A percentile compares a stretch with the other conserved stretches of the same genome.
phyloP scores from a whole-genome alignment of 1,140 invertebrate species.

The Apolygus lucorum region DNA sequence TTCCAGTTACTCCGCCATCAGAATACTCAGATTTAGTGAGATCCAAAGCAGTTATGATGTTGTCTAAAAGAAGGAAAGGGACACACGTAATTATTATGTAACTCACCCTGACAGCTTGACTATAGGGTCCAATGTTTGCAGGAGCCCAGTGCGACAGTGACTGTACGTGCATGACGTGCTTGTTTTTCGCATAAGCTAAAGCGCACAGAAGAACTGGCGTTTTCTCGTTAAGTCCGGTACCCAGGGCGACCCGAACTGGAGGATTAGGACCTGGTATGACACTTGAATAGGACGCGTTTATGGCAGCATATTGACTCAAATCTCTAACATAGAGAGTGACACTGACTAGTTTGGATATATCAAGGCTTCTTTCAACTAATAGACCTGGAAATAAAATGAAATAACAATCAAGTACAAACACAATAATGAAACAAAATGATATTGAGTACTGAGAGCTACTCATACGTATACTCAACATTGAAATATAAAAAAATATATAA shows the following conservation, averaged over 20 bases:
- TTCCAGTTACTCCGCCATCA: neutral
- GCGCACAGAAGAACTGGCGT: constrained; percentile 70
- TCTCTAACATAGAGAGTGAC: constrained; percentile 73
- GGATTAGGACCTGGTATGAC: constrained; percentile 69
- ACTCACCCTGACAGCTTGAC: constrained; percentile 72
- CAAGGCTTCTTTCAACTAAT: constrained; percentile 48
- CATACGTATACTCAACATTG: too few species aligned
- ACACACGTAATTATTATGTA: neutral
- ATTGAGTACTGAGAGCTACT: too few species aligned
- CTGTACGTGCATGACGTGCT: constrained; percentile 83
- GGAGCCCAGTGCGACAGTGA: constrained; percentile 93
- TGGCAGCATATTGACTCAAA: constrained; percentile 64
- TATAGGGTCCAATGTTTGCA: constrained; percentile 91
- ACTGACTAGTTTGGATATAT: constrained; percentile 60
- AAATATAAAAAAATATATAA: too few species aligned
- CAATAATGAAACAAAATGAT: too few species aligned
- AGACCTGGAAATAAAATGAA: constrained; percentile 45
- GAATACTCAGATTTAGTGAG: too few species aligned
- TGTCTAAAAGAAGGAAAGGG: constrained; percentile 11
- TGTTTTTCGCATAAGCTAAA: constrained; percentile 49
- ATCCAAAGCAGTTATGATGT: too few species aligned
- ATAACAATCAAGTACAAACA: too few species aligned
- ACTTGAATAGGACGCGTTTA: constrained; percentile 70
- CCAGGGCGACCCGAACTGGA: constrained; percentile 78
- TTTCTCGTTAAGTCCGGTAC: constrained; percentile 61